Percentiles rank a stretch among this genome's conserved stretches.
Conservation (phyloP, 2,888 invertebrate species). For the Sarcophaga variegata region DNA sequence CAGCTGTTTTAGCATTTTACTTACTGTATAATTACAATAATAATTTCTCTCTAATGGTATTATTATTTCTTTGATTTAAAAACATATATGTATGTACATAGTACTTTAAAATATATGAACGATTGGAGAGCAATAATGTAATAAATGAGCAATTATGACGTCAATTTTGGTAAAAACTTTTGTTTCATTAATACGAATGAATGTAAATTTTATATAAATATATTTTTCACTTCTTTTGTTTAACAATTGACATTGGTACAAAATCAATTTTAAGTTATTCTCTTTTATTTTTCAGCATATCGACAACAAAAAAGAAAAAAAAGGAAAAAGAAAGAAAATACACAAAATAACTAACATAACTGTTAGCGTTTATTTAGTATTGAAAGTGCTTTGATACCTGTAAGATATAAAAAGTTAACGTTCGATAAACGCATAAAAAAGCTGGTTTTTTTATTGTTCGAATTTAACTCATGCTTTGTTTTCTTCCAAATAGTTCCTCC, state of each 20-base stretch:
- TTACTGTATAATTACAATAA: too few species aligned
- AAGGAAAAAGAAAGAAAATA: constrained; percentile 13
- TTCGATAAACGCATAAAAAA: constrained; percentile 9
- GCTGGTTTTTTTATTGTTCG: constrained; percentile 8
- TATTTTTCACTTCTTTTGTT: not conserved
- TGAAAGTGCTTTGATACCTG: constrained; percentile 31
- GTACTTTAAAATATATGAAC: too few species aligned
- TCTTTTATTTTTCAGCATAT: constrained; percentile 39
- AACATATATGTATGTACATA: too few species aligned
- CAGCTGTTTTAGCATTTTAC: too few species aligned
- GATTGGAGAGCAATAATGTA: too few species aligned
- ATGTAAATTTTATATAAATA: not conserved
- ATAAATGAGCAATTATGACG: too few species aligned
- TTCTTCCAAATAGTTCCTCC: constrained; percentile 5
- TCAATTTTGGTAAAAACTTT: too few species aligned
- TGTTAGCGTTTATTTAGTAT: constrained; percentile 39
- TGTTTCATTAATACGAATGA: too few species aligned
- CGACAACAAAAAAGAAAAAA: not conserved
- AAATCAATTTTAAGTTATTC: constrained; percentile 47
- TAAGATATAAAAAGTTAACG: constrained; percentile 10
- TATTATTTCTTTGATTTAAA: too few species aligned
- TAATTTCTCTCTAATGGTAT: too few species aligned
- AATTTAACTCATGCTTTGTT: constrained; percentile 40
- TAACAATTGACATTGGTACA: constrained; percentile 25
- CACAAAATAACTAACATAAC: constrained; percentile 34